Conservation (phyloP, 2,888 invertebrate species). For the Fragum sueziense region DNA sequence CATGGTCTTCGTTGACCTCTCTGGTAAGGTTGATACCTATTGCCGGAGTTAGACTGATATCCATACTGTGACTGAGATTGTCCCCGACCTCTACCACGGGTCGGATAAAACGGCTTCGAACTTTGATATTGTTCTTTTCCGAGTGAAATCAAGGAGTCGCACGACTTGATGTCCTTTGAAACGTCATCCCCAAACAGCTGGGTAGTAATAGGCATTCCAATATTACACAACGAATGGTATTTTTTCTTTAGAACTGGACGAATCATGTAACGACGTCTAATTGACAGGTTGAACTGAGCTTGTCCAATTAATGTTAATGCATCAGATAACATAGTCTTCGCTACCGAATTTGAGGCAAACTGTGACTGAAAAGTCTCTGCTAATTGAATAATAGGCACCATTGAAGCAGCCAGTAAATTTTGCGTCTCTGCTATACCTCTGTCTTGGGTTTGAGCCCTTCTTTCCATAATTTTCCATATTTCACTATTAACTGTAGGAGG, state of each 20-base stretch:
- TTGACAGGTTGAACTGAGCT: slow-evolving; percentile 7
- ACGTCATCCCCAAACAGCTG: slow-evolving; percentile 25
- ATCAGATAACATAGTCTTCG: slow-evolving; percentile 14
- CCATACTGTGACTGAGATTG: not conserved
- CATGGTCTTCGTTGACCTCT: not conserved
- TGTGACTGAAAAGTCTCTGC: slow-evolving; percentile 15
- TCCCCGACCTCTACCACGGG: not conserved
- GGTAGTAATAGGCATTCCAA: not conserved
- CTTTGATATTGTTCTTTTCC: not conserved
- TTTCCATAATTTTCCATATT: slow-evolving; percentile 22
- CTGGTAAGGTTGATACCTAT: not conserved
- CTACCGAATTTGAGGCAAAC: not conserved
- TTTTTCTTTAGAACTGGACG: not conserved
- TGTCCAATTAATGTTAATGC: slow-evolving; percentile 8
- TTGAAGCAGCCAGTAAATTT: slow-evolving; percentile 20
- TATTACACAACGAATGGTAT: slow-evolving; percentile 16
- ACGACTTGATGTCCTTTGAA: slow-evolving; percentile 17
- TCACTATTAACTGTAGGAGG: slow-evolving; percentile 14
- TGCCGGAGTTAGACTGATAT: not conserved
- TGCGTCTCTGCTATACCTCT: slow-evolving; percentile 15
- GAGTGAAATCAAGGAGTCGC: slow-evolving; percentile 9
- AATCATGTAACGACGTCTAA: slow-evolving; percentile 5
- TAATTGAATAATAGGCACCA: slow-evolving; percentile 17
- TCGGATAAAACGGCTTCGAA: not conserved
- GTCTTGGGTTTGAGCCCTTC: slow-evolving; percentile 12